phyloP scores from a whole-genome alignment of 2,113 vertebrate species.

The Bubo bubo region DNA sequence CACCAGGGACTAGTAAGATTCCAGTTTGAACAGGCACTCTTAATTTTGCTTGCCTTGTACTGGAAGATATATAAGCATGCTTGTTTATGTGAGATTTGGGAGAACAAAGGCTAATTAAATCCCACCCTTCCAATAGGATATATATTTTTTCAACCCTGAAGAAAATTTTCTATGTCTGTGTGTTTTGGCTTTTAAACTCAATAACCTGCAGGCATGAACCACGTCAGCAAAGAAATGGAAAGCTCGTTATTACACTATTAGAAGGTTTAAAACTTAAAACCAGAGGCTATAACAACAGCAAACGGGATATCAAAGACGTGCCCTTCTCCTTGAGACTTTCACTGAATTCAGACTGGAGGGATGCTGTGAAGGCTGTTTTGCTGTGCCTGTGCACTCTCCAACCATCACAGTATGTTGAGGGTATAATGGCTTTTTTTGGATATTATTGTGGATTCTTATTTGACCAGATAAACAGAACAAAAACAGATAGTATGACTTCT shows the following conservation, averaged over 20 bases:
- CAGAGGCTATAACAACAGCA: constrained; percentile 42
- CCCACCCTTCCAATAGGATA: constrained; percentile 22
- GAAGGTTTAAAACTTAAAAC: constrained; percentile 45
- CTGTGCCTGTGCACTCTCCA: constrained; percentile 7
- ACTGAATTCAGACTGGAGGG: neutral
- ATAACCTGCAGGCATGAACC: constrained; percentile 17
- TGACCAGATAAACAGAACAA: neutral
- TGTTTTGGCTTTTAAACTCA: constrained; percentile 56
- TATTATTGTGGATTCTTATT: neutral
- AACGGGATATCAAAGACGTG: constrained; percentile 4
- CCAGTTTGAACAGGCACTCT: neutral
- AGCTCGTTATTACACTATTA: constrained; percentile 21
- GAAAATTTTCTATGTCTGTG: constrained; percentile 18
- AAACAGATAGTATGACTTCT: neutral
- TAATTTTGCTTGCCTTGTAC: neutral
- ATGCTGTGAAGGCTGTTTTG: constrained; percentile 36
- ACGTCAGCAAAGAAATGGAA: constrained; percentile 42
- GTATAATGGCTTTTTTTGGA: neutral
- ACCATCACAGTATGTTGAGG: neutral
- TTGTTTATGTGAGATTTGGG: constrained; percentile 32
- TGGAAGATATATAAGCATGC: neutral
- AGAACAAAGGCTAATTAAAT: constrained; percentile 56
- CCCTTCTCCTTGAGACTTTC: constrained; percentile 19
- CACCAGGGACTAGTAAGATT: neutral
- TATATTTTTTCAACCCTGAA: constrained; percentile 58